Percentiles rank a stretch among this genome's conserved stretches.
Evolutionary conservation across 1,140 invertebrate genomes (phyloP).

Genomic region (Ganaspis sp.): DNA sequence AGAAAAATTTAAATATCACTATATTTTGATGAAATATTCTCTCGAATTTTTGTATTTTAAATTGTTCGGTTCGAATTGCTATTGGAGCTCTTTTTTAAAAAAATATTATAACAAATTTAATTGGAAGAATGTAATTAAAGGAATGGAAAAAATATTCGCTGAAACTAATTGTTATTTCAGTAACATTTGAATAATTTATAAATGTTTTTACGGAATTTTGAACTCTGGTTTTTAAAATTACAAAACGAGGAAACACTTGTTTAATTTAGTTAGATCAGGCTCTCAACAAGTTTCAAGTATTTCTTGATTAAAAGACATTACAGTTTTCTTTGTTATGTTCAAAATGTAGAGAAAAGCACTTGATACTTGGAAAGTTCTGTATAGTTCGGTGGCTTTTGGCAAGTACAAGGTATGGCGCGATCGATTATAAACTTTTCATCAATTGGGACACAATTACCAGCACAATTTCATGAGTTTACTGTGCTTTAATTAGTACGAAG

Average conservation of each 20-base stretch:
- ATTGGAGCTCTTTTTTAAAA: no score
- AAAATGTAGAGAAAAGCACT: background rate
- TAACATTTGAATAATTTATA: no score
- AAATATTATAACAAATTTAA: no score
- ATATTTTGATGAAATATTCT: no score
- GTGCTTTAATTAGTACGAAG: background rate
- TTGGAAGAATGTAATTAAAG: no score
- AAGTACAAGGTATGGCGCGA: background rate
- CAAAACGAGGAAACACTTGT: background rate
- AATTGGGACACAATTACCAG: background rate
- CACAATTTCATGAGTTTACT: background rate
- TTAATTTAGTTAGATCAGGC: background rate
- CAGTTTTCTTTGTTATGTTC: background rate
- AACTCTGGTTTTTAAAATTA: background rate
- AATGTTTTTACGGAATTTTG: background rate
- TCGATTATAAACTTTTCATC: background rate
- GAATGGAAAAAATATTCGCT: no score
- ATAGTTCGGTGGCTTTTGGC: background rate
- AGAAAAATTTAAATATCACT: no score
- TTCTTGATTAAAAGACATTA: conserved; percentile 1
- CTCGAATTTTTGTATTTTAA: no score
- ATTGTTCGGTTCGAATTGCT: no score
- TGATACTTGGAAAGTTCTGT: background rate
- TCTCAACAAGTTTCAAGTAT: background rate
- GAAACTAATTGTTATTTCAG: no score